phyloP scores from a whole-genome alignment of 2,888 invertebrate genomes.

The Cheilosia pagana region DNA sequence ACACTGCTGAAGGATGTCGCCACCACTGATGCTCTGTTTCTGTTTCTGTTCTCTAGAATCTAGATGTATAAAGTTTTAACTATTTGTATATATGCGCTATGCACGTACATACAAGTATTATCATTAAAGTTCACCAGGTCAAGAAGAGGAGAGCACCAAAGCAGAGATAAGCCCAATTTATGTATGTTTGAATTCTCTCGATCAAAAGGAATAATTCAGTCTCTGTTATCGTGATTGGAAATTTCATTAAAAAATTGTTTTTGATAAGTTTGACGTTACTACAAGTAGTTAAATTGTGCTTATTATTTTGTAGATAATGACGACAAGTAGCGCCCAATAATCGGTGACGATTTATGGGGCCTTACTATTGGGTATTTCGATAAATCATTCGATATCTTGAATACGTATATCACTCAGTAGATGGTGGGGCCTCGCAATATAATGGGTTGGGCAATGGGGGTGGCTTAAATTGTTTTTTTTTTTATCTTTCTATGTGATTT shows the following conservation, averaged over 20 bases:
- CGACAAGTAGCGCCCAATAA: constrained; percentile 51
- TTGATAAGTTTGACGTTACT: constrained; percentile 52
- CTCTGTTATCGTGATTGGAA: constrained; percentile 67
- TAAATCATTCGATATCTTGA: constrained; percentile 60
- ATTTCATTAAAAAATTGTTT: constrained; percentile 53
- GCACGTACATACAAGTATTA: constrained; percentile 44
- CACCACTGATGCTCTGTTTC: constrained; percentile 4
- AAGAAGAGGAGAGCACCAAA: constrained; percentile 42
- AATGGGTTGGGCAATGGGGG: constrained; percentile 54
- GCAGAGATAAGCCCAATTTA: constrained; percentile 67
- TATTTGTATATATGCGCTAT: constrained; percentile 41
- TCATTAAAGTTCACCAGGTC: constrained; percentile 69
- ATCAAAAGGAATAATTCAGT: constrained; percentile 61
- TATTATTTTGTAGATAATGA: constrained; percentile 41
- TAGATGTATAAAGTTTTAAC: constrained; percentile 71
- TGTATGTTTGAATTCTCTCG: constrained; percentile 45
- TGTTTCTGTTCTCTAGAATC: constrained; percentile 53
- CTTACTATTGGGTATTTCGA: constrained; percentile 58
- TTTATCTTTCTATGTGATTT: neutral
- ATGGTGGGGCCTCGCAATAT: constrained; percentile 27
- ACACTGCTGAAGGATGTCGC: constrained; percentile 51
- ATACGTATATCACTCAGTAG: constrained; percentile 39
- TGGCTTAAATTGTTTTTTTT: constrained; percentile 12
- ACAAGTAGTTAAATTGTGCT: constrained; percentile 52
- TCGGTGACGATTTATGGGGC: constrained; percentile 29